Percentiles rank a stretch among this genome's conserved stretches.
These are phyloP conservation scores for Lasioglossum vierecki DNA, from an alignment of 2,888 invertebrate species.

Conservation along the genomic window DNA sequence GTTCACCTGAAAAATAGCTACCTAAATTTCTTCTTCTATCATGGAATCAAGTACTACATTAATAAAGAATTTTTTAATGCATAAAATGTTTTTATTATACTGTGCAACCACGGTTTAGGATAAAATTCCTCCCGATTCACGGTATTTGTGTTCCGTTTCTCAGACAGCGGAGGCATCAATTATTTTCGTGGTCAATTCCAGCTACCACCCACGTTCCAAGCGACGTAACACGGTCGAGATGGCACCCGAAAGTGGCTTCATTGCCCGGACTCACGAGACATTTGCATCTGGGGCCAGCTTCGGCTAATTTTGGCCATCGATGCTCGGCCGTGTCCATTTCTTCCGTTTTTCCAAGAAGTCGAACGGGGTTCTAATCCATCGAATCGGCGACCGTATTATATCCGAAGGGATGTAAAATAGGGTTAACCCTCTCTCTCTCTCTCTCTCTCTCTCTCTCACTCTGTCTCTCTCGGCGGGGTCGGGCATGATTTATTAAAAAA, in stretches of 20 bases:
- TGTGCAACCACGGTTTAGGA: background rate
- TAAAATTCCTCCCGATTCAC: background rate
- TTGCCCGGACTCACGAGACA: constrained; percentile 71
- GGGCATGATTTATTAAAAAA: constrained; percentile 4
- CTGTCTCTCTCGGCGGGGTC: background rate
- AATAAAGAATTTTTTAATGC: background rate
- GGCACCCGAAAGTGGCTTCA: constrained; percentile 65
- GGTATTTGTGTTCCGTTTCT: constrained; percentile 19
- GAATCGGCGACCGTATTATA: background rate
- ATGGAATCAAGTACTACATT: too few relatives aligned
- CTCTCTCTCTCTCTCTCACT: too few relatives aligned
- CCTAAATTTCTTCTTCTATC: background rate
- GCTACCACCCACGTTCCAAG: constrained; percentile 60
- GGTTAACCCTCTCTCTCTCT: background rate
- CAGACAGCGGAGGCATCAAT: constrained; percentile 54
- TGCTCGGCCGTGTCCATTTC: constrained; percentile 4
- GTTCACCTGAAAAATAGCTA: background rate
- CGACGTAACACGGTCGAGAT: constrained; percentile 65
- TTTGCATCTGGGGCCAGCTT: constrained; percentile 66
- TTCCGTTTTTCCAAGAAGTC: background rate
- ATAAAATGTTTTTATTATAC: background rate
- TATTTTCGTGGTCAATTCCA: constrained; percentile 67
- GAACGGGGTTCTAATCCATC: background rate
- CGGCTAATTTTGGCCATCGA: constrained; percentile 59
- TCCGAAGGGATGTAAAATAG: background rate